Percentiles rank a stretch among this genome's conserved stretches.
Conservation (phyloP, 2,113 vertebrate species). For the Paraplagusia blochii region DNA sequence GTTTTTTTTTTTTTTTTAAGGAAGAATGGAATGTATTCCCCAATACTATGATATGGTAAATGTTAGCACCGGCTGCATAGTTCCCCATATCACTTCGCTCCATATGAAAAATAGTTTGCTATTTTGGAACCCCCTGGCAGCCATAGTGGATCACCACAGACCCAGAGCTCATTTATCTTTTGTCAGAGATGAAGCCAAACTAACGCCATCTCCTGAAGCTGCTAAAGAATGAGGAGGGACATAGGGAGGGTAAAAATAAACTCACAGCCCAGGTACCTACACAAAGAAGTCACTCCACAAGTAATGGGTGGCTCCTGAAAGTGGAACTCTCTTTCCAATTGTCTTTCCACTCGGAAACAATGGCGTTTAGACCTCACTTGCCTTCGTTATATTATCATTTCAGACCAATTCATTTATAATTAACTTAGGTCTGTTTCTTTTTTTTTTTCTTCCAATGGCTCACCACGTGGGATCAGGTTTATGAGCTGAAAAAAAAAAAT, state of each 20-base stretch:
- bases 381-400: slow-evolving; percentile 25
- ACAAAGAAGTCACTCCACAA: slow-evolving; percentile 82
- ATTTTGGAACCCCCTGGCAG: slow-evolving; percentile 99
- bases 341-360: slow-evolving; percentile 63
- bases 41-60: slow-evolving; percentile 82
- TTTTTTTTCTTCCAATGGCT: slow-evolving; percentile 1
- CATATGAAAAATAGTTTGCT: slow-evolving; percentile 99
- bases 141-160: slow-evolving; percentile 92
- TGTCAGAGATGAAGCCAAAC: slow-evolving; percentile 99
- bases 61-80: slow-evolving; percentile 90
- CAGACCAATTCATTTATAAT: slow-evolving; percentile 21
- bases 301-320: slow-evolving; percentile 85
- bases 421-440: slow-evolving; percentile 16
- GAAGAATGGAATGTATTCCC: slow-evolving; percentile 84
- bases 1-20: slow-evolving; percentile 67
- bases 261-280: slow-evolving; percentile 81
- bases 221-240: slow-evolving; percentile 94
- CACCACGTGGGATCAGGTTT: neutral
- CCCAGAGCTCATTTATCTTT: slow-evolving; percentile 99
- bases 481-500: slow-evolving; percentile 13
- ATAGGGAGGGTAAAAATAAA: slow-evolving; percentile 92
- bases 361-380: slow-evolving; percentile 44
- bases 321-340: slow-evolving; percentile 74
- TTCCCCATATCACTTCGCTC: slow-evolving; percentile 91
- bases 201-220: slow-evolving; percentile 92